Base-by-base conservation (phyloP, 2,888 invertebrate species). In the Leucophenga montana region DNA sequence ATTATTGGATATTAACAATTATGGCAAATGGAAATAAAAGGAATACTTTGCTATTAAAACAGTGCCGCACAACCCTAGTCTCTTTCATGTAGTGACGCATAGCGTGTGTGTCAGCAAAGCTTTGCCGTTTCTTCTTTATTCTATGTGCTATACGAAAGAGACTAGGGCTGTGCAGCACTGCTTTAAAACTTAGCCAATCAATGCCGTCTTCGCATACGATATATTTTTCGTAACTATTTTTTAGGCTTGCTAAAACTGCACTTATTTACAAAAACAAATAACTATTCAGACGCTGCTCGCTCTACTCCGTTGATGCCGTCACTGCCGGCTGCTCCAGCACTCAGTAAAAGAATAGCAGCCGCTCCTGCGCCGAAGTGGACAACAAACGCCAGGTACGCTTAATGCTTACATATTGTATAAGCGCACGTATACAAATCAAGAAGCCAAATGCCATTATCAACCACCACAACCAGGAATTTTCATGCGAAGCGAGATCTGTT, bases 401-500 rank as follows among this genome's bases (percentile, higher is more conserved):
- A 84, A 96, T 96, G 89, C 95, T 95, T 87, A 95, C 90, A 89
- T 96, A 96, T 88, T 96, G 96, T 78, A 96, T 92, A 66, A 96
- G 92, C 31, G 96, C 95, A 78, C 96, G 93, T 53, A 95, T 92
- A 89, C 95, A 96, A 89, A 96, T 96, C 83, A 96, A 90, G 76
- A 96, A 92, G 74, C 96, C 96, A 86, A 96, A 95, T 54, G 95
- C 95, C 94, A 96, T 95, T 78, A 96, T 95, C 54, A 96, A 91
- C 95, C 95, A 96, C 95, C 96, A 96, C 33, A 96, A 91, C 96
- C 96, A 96, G 66, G 94, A 94, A 89, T 96, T 96, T 89, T 95
- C 95, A 85, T 94, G 94, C 11, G 94, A 94, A 69, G 95, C 95
- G 78, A 96, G 90, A 85, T 95, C 95, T 66, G 95, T 95, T 78